phyloP scores from a whole-genome alignment of 1,140 invertebrate genomes.

The Drosophila funebris region DNA sequence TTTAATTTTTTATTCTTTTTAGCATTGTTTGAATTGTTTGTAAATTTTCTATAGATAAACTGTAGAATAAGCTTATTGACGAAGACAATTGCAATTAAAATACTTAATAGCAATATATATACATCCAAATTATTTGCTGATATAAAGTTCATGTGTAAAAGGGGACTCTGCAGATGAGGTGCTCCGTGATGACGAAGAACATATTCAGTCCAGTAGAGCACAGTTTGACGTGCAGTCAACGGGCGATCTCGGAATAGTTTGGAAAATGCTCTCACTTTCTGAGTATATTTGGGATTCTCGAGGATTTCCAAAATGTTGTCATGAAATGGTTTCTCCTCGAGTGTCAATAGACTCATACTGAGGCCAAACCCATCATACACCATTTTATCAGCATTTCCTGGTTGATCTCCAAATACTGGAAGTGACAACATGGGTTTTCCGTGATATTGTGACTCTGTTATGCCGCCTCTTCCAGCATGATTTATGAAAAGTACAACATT shows the following conservation, averaged over 20 bases:
- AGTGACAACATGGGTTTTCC: slow-evolving; percentile 85
- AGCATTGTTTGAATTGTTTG: no score
- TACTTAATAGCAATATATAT: slow-evolving; percentile 18
- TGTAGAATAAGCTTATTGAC: not conserved
- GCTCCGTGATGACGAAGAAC: slow-evolving; percentile 83
- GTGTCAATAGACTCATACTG: slow-evolving; percentile 79
- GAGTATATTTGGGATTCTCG: slow-evolving; percentile 35
- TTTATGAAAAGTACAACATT: slow-evolving; percentile 88
- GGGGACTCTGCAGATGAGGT: slow-evolving; percentile 54
- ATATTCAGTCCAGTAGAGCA: slow-evolving; percentile 84
- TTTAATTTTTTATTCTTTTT: no score
- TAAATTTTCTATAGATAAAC: not conserved
- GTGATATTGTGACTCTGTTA: slow-evolving; percentile 84
- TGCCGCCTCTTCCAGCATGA: slow-evolving; percentile 87
- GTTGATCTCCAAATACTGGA: slow-evolving; percentile 83
- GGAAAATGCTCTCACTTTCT: slow-evolving; percentile 45
- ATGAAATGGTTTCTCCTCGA: slow-evolving; percentile 83
- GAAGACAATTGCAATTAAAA: not conserved
- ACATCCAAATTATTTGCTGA: slow-evolving; percentile 56
- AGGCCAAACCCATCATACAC: slow-evolving; percentile 54
- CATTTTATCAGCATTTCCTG: slow-evolving; percentile 45
- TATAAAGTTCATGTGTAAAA: slow-evolving; percentile 78
- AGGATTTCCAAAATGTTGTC: slow-evolving; percentile 42
- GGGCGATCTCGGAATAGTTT: slow-evolving; percentile 65
- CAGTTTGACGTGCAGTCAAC: slow-evolving; percentile 66